These are phyloP conservation scores for Caenorhabditis uteleia DNA, from an alignment of 2,888 invertebrate species.

Conservation along the genomic window DNA sequence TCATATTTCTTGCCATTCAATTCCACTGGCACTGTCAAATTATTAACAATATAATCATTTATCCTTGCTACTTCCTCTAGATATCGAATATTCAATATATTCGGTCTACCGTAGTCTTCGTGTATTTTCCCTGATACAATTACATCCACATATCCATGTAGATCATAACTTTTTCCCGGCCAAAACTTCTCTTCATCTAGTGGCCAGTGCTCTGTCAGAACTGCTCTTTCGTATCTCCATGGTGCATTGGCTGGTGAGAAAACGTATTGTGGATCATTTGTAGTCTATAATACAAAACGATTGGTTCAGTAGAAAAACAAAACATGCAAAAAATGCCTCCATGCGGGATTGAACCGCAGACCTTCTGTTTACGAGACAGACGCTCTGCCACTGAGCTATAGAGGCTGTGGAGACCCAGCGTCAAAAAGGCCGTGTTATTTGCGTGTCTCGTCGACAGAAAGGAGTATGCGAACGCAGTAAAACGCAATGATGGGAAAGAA, in stretches of 20 bases:
- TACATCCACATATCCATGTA: conserved; percentile 67
- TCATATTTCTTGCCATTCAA: conserved; percentile 55
- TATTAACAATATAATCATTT: conserved; percentile 65
- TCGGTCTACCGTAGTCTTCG: conserved; percentile 60
- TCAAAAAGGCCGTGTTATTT: too few species aligned
- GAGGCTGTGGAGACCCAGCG: too few species aligned
- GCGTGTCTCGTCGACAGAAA: too few species aligned
- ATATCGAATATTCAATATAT: conserved; percentile 60
- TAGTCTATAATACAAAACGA: conserved; percentile 52
- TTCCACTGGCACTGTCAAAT: conserved; percentile 62
- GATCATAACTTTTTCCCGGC: conserved; percentile 66
- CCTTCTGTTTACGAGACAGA: conserved; percentile 62
- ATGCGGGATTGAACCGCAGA: conserved; percentile 52
- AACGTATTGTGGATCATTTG: conserved; percentile 67
- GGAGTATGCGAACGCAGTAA: not conserved
- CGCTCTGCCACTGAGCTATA: conserved; percentile 61
- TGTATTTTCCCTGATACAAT: conserved; percentile 60
- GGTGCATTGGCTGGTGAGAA: conserved; percentile 67
- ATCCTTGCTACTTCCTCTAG: conserved; percentile 65
- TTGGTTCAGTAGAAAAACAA: too few species aligned
- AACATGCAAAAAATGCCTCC: conserved; percentile 19
- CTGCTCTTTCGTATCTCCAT: conserved; percentile 64
- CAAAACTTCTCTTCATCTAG: conserved; percentile 67
- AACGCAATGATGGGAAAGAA: not conserved
- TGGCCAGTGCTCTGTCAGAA: conserved; percentile 66